Conservation (phyloP, 2,797 vertebrate genomes). For the Galagoides demidoff region DNA sequence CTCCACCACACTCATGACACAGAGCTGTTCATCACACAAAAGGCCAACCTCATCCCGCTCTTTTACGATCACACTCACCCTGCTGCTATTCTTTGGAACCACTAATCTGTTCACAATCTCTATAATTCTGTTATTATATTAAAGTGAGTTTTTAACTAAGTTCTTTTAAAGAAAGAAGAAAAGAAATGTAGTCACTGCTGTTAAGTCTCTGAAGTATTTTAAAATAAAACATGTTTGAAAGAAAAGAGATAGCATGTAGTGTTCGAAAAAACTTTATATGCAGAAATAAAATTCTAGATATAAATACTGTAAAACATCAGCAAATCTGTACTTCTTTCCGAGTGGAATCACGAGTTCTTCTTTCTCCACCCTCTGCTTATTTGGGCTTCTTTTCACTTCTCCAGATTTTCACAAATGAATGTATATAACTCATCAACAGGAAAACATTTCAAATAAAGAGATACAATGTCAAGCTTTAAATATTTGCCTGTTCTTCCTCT, state of each 20-base stretch:
- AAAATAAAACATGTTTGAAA: slow-evolving; percentile 11
- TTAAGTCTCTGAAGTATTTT: slow-evolving; percentile 11
- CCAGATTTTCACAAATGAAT: not conserved
- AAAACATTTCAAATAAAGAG: slow-evolving; percentile 22
- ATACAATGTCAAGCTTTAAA: not conserved
- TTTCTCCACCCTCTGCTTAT: not conserved
- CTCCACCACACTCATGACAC: not conserved
- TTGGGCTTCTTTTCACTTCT: not conserved
- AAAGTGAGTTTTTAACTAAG: not conserved
- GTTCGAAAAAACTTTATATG: not conserved
- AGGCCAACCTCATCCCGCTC: not conserved
- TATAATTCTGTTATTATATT: not conserved
- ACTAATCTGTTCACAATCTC: not conserved
- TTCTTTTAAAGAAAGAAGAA: not conserved
- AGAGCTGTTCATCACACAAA: not conserved
- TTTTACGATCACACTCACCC: not conserved
- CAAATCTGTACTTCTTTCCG: not conserved
- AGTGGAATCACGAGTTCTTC: not conserved
- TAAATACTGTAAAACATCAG: not conserved
- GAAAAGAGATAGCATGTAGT: not conserved
- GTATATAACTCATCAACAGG: not conserved
- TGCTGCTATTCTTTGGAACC: not conserved
- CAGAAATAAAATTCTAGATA: slow-evolving; percentile 21
- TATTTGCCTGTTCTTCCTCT: not conserved
- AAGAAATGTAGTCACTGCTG: slow-evolving; percentile 4